Conservation (phyloP, 2,888 invertebrate species). For the Isoperla grammatica region DNA sequence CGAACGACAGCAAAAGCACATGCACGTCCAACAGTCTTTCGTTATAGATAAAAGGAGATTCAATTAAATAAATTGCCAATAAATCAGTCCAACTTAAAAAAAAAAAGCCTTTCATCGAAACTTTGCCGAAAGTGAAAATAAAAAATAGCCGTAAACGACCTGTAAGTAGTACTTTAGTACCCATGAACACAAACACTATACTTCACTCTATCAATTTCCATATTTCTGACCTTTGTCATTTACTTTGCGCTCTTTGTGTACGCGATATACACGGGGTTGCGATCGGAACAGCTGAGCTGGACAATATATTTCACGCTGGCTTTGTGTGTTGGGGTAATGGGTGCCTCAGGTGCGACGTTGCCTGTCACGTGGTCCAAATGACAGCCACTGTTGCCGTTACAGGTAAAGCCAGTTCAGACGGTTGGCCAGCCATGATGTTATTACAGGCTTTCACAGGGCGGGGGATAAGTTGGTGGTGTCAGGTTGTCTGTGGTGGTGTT, state of each 20-base stretch:
- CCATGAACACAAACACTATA: neutral
- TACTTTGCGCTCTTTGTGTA: constrained; percentile 7
- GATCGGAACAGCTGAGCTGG: neutral
- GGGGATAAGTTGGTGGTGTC: too few species aligned
- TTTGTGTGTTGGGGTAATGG: constrained; percentile 2
- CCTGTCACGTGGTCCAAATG: neutral
- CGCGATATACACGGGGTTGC: neutral
- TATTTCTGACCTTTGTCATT: constrained; percentile 18
- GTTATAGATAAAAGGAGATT: neutral
- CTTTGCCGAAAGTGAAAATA: constrained; percentile 3
- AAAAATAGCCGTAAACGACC: neutral
- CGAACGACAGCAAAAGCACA: too few species aligned
- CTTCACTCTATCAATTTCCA: constrained; percentile 10
- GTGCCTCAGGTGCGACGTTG: constrained; percentile 7
- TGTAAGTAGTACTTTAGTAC: neutral
- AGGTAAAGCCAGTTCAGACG: too few species aligned
- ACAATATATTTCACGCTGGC: constrained; percentile 13
- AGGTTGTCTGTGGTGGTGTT: too few species aligned
- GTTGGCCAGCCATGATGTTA: too few species aligned
- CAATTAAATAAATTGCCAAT: constrained; percentile 15
- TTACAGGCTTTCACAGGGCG: too few species aligned
- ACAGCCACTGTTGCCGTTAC: too few species aligned
- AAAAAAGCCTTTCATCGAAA: neutral
- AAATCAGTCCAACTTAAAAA: constrained; percentile 11
- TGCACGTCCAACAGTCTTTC: too few species aligned